phyloP scores from a whole-genome alignment of 2,888 invertebrate genomes.

The Cheilosia urbana region DNA sequence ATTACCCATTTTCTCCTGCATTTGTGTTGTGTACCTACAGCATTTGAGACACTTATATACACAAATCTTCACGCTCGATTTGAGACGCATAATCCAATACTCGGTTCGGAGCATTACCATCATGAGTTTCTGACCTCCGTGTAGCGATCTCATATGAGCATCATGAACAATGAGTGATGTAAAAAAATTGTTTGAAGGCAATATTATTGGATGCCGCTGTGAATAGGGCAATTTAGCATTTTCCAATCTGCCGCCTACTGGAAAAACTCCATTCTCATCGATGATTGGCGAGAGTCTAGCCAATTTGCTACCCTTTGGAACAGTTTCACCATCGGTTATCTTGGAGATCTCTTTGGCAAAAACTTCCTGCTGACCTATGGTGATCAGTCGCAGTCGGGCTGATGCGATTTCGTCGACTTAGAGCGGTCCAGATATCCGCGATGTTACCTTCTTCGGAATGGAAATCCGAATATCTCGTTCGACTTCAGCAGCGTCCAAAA shows the following conservation, averaged over 20 bases:
- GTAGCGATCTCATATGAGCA: conserved; percentile 9
- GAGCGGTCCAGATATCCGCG: conserved; percentile 1
- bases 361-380: background rate
- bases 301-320: background rate
- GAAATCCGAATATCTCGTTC: conserved; percentile 11
- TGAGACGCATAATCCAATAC: background rate
- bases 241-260: conserved; percentile 24
- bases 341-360: conserved; percentile 1
- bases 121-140: conserved; percentile 32
- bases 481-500: conserved; percentile 20
- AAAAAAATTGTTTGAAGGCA: background rate
- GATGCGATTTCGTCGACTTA: background rate
- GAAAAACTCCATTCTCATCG: conserved; percentile 6
- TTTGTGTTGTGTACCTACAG: background rate
- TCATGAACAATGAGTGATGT: background rate
- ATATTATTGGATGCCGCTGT: conserved; percentile 11
- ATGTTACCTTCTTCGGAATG: background rate
- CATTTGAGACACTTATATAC: background rate
- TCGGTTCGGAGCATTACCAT: background rate
- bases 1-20: background rate
- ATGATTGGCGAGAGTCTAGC: too few relatives aligned
- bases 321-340: background rate
- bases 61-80: background rate
- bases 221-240: conserved; percentile 7
- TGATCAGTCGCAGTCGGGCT: background rate